Conservation (phyloP, 2,797 vertebrate genomes). For the Cebuella pygmaea region DNA sequence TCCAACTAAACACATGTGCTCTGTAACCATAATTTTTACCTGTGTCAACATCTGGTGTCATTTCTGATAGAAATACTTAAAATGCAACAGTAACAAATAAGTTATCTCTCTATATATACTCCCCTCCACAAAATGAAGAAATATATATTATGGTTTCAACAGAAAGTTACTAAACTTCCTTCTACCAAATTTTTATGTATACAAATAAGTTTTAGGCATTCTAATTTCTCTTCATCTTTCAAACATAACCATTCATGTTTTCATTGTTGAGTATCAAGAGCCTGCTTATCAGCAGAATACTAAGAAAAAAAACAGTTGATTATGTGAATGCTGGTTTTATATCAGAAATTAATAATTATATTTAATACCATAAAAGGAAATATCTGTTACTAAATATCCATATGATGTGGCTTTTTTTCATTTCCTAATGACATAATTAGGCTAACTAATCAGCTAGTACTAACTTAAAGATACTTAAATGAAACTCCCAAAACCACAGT, state of each 20-base stretch:
- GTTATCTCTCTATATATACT: not conserved
- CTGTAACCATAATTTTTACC: not conserved
- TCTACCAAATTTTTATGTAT: not conserved
- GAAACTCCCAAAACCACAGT: conserved; percentile 40
- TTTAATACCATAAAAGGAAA: conserved; percentile 23
- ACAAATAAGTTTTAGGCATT: not conserved
- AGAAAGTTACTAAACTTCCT: not conserved
- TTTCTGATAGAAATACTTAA: conserved; percentile 16
- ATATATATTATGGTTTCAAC: not conserved
- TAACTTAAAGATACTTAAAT: conserved; percentile 49
- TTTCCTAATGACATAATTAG: conserved; percentile 34
- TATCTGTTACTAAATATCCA: not conserved
- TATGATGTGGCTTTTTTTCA: conserved; percentile 18
- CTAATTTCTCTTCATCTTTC: not conserved
- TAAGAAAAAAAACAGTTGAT: not conserved
- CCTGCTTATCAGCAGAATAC: not conserved
- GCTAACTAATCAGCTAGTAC: conserved; percentile 52
- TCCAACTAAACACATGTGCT: not conserved
- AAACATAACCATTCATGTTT: conserved; percentile 42
- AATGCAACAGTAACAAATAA: not conserved
- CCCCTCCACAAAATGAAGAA: conserved; percentile 12
- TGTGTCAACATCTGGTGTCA: not conserved
- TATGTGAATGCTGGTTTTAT: conserved; percentile 12
- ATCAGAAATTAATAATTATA: not conserved
- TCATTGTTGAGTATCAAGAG: not conserved